Base-by-base conservation (phyloP, 2,888 invertebrate species). In the Stramonita haemastoma region DNA sequence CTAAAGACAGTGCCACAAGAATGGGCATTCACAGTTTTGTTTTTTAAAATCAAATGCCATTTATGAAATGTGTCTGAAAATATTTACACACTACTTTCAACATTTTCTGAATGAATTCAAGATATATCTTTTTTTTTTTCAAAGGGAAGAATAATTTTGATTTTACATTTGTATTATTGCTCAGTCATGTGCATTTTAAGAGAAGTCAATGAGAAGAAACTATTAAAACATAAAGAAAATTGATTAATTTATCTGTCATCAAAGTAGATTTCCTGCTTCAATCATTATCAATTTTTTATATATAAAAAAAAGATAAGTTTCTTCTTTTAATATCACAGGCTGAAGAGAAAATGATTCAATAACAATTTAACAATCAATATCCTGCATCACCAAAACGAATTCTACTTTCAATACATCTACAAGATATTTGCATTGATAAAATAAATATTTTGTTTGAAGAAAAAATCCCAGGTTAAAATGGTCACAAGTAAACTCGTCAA, bases 1-100 rank as follows among this genome's bases (percentile, higher is more conserved):
- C 73, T 46, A 87, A 29, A 85, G 4, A 66, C 66, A 66, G 86
- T 60, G 86, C 86, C 86, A 66, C 66, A 32, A 86, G 66, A 86
- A 86, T 57, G 57, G 85, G 86, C 86, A 86, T 57, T 86, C 66
- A 86, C 46, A 46, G 8, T 46, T 46, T 46, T 46, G 46, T 46
- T 29, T 32, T 57, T 86, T 60, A 85, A 66, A 86, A 60, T 86
- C 57, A 86, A 86, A 34, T 86, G 66, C 86, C 86, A 86, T 86
- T 86, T 60, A 86, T 34, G 34, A 60, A 86, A 86, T 57, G 26
- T 85, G 57, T 66, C 29, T 57, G 57, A 57, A 85, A 57, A 57
- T 85, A 56, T 85, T 29, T 83, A 83, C 46, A 83, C n/a, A 57
- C 84, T 85, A 85, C 29, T 26, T 29, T 85, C 84, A 57, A 57